These are phyloP conservation scores for Ceratothoa steindachneri DNA, from an alignment of 2,888 invertebrate genomes.

Conservation along the genomic window DNA sequence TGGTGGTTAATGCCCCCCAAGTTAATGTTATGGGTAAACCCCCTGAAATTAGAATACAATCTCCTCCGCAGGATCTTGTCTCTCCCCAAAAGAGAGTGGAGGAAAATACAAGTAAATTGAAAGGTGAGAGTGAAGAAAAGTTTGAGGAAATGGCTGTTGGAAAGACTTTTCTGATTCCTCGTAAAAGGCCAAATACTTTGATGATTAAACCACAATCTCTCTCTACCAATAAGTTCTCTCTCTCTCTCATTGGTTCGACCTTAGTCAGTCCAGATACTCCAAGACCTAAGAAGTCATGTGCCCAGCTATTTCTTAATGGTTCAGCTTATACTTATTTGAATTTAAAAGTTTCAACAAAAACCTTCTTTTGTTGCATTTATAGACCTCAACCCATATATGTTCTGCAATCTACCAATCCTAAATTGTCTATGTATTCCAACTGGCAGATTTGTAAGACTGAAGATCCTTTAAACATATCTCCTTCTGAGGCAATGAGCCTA, in stretches of 20 bases:
- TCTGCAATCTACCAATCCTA: slow-evolving; percentile 40
- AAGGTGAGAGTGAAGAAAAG: background rate
- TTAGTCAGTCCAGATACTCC: slow-evolving; percentile 47
- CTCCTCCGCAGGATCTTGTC: background rate
- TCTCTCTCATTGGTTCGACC: slow-evolving; percentile 38
- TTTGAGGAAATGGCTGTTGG: background rate
- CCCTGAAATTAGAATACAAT: slow-evolving; percentile 16
- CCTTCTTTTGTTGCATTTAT: slow-evolving; percentile 47
- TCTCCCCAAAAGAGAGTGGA: background rate
- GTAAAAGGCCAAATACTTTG: slow-evolving; percentile 42
- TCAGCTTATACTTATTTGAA: slow-evolving; percentile 47
- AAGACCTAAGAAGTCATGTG: slow-evolving; percentile 45
- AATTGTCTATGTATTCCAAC: slow-evolving; percentile 48
- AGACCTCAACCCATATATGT: slow-evolving; percentile 47
- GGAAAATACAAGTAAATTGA: background rate
- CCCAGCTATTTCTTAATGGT: slow-evolving; percentile 45
- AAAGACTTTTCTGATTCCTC: slow-evolving; percentile 33
- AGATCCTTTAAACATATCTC: slow-evolving; percentile 36
- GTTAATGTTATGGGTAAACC: background rate
- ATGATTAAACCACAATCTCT: slow-evolving; percentile 40
- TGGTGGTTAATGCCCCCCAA: background rate
- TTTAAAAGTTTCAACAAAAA: slow-evolving; percentile 46
- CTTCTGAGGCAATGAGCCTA: slow-evolving; percentile 32
- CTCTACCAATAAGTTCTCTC: slow-evolving; percentile 28
- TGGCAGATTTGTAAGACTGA: slow-evolving; percentile 45